phyloP scores from a whole-genome alignment of 53 echinoderm and acorn worm species.

The Temnopleurus reevesii region DNA sequence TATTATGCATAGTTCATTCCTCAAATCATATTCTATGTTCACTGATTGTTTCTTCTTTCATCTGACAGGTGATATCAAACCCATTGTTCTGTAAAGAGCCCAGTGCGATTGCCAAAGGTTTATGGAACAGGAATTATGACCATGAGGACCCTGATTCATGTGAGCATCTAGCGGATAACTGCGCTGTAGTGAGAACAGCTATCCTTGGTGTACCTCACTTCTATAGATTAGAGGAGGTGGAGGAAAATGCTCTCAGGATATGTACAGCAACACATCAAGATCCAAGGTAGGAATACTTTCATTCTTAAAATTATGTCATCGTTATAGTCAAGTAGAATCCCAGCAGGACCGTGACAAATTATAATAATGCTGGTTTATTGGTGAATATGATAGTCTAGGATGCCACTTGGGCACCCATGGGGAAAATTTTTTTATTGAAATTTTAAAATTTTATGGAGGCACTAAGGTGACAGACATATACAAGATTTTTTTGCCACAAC shows the following conservation, averaged over 20 bases:
- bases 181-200: constrained; percentile 79
- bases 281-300: constrained; percentile 63
- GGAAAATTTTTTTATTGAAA: no score
- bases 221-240: constrained; percentile 77
- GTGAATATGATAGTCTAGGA: no score
- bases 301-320: no score
- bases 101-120: constrained; percentile 69
- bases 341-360: no score
- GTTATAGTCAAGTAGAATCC: no score
- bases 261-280: constrained; percentile 82
- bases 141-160: constrained; percentile 72
- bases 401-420: no score
- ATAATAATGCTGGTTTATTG: no score
- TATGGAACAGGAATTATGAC: constrained; percentile 78
- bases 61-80: constrained; percentile 60
- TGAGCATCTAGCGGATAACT: constrained; percentile 85
- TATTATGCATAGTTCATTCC: no score
- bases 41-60: not conserved
- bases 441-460: no score
- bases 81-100: constrained; percentile 70
- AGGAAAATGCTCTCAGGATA: constrained; percentile 76
- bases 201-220: constrained; percentile 85
- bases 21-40: not conserved
- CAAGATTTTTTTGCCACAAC: no score
- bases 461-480: no score